Conservation (phyloP, 2,888 invertebrate species). For the Drosophila nigritarsus region DNA sequence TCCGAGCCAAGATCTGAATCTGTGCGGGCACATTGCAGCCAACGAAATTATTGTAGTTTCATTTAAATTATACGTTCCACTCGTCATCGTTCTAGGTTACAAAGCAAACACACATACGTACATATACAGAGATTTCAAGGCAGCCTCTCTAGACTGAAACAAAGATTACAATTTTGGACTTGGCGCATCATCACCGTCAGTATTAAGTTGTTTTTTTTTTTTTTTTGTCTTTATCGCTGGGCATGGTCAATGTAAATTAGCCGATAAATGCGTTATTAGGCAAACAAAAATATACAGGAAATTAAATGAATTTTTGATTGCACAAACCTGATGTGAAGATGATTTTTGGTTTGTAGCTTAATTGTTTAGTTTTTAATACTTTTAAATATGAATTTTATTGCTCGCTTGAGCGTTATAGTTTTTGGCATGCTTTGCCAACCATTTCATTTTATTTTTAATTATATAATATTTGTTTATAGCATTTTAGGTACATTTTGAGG, state of each 20-base stretch:
- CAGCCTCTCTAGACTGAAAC: slow-evolving; percentile 39
- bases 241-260: slow-evolving; percentile 75
- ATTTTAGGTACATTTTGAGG: slow-evolving; percentile 46
- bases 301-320: slow-evolving; percentile 75
- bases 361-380: slow-evolving; percentile 45
- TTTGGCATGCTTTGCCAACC: slow-evolving; percentile 32
- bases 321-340: slow-evolving; percentile 40
- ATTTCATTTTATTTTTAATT: not conserved
- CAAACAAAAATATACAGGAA: slow-evolving; percentile 59
- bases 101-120: slow-evolving; percentile 57
- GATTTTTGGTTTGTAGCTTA: slow-evolving; percentile 43
- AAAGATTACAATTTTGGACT: slow-evolving; percentile 56
- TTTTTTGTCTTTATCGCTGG: slow-evolving; percentile 17
- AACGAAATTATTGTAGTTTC: slow-evolving; percentile 65
- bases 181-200: slow-evolving; percentile 44
- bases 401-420: slow-evolving; percentile 37
- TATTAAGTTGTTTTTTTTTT: not conserved
- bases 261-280: slow-evolving; percentile 50
- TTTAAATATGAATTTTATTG: slow-evolving; percentile 49
- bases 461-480: slow-evolving; percentile 37
- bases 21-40: slow-evolving; percentile 67
- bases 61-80: slow-evolving; percentile 75
- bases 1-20: slow-evolving; percentile 2
- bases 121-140: slow-evolving; percentile 53
- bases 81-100: slow-evolving; percentile 75